Conservation (phyloP, 1,140 invertebrate genomes). For the Dendrolimus kikuchii region DNA sequence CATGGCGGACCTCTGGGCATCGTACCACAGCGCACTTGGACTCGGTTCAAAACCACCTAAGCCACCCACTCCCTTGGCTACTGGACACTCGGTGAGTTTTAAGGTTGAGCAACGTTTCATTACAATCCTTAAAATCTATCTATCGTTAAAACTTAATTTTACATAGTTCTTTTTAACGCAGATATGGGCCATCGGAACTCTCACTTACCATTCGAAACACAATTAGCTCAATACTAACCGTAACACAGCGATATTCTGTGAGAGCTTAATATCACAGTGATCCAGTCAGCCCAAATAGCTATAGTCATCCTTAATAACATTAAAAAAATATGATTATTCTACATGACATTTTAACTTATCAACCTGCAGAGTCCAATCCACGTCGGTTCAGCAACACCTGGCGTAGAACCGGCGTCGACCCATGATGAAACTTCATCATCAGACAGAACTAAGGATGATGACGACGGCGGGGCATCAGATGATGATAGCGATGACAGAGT, state of each 20-base stretch:
- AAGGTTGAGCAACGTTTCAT: conserved; percentile 67
- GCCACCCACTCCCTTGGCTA: conserved; percentile 74
- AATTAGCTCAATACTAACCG: too few species aligned
- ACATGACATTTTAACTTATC: background rate
- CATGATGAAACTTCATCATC: conserved; percentile 94
- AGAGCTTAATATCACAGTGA: too few species aligned
- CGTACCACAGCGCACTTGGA: conserved; percentile 80
- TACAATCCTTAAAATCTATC: background rate
- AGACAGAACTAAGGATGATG: conserved; percentile 91
- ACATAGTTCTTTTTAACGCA: too few species aligned
- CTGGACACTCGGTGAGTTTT: conserved; percentile 77
- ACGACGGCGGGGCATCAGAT: conserved; percentile 89
- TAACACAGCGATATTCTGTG: too few species aligned
- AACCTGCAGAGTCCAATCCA: conserved; percentile 75
- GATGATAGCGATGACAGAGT: conserved; percentile 94
- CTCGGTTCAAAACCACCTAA: conserved; percentile 75
- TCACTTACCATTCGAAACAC: too few species aligned
- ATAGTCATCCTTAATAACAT: too few species aligned
- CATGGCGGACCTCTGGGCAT: conserved; percentile 85
- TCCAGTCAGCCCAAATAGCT: too few species aligned
- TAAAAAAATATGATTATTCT: too few species aligned
- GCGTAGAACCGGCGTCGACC: conserved; percentile 78
- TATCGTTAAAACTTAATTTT: too few species aligned
- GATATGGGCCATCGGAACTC: too few species aligned
- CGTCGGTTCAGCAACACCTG: conserved; percentile 68